phyloP scores from a whole-genome alignment of 1,140 invertebrate species.

The Pseudomyrmex pallidus region DNA sequence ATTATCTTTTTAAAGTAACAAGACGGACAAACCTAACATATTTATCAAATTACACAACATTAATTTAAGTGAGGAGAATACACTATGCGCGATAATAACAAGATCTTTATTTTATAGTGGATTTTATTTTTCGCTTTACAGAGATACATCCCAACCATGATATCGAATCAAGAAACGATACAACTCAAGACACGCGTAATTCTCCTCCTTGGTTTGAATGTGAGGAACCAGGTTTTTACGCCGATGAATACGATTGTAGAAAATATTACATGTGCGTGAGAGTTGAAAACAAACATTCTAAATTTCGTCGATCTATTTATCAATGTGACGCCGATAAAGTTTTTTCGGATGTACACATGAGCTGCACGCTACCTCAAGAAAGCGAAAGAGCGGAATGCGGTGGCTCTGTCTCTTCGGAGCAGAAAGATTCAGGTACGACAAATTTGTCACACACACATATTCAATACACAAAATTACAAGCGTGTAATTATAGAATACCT shows the following conservation, averaged over 20 bases:
- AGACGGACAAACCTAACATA: too few species aligned
- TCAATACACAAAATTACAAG: background rate
- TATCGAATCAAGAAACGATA: background rate
- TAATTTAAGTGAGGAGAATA: too few species aligned
- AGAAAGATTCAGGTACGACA: conserved; percentile 6
- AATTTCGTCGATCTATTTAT: background rate
- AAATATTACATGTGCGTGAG: conserved; percentile 16
- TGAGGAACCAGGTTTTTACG: background rate
- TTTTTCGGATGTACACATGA: conserved; percentile 10
- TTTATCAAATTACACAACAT: too few species aligned
- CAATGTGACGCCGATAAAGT: background rate
- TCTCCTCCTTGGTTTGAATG: background rate
- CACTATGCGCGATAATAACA: too few species aligned
- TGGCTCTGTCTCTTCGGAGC: background rate
- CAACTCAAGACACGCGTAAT: background rate
- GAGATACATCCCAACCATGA: background rate
- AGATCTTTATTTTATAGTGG: background rate
- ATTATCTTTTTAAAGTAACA: too few species aligned
- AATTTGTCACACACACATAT: background rate
- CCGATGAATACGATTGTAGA: conserved; percentile 3
- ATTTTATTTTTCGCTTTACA: background rate
- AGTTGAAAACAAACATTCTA: too few species aligned
- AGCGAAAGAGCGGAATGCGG: conserved; percentile 23
- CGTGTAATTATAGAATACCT: background rate
- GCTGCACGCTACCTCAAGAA: background rate